Conservation (phyloP, 2,888 invertebrate genomes). For the Sesamia inferens region DNA sequence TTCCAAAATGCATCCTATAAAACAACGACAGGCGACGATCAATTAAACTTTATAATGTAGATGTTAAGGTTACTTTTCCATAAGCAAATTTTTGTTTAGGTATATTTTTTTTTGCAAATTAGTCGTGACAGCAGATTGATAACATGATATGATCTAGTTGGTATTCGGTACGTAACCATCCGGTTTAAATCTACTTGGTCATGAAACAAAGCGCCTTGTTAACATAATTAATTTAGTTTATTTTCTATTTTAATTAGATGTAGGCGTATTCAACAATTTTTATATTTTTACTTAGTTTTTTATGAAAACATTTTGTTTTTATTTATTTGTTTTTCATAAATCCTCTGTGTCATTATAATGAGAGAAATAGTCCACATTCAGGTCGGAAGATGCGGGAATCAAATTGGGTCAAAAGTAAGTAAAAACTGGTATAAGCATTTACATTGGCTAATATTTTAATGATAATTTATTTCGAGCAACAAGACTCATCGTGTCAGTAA, state of each 20-base stretch:
- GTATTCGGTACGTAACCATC: not conserved
- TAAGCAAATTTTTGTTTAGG: too few relatives aligned
- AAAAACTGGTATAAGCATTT: not conserved
- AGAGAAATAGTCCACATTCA: slow-evolving; percentile 95
- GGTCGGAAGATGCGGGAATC: slow-evolving; percentile 90
- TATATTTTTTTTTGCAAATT: too few relatives aligned
- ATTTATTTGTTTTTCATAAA: slow-evolving; percentile 73
- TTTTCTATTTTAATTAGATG: slow-evolving; percentile 70
- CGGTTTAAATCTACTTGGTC: slow-evolving; percentile 55
- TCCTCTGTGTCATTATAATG: slow-evolving; percentile 86
- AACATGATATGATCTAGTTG: slow-evolving; percentile 24
- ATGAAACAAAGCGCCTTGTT: slow-evolving; percentile 66
- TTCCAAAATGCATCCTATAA: too few relatives aligned
- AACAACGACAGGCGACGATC: too few relatives aligned
- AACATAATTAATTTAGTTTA: slow-evolving; percentile 58
- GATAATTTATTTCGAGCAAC: too few relatives aligned
- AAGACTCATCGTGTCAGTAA: too few relatives aligned
- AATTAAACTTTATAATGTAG: too few relatives aligned
- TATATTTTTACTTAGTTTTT: slow-evolving; percentile 71
- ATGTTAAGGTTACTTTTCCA: too few relatives aligned
- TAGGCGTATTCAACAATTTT: slow-evolving; percentile 67
- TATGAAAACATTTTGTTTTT: slow-evolving; percentile 60
- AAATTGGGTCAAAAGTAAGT: slow-evolving; percentile 94
- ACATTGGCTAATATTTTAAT: too few relatives aligned
- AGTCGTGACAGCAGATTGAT: too few relatives aligned